Evolutionary conservation across 1,140 invertebrate genomes (phyloP).

Genomic region (Bemisia tabaci): DNA sequence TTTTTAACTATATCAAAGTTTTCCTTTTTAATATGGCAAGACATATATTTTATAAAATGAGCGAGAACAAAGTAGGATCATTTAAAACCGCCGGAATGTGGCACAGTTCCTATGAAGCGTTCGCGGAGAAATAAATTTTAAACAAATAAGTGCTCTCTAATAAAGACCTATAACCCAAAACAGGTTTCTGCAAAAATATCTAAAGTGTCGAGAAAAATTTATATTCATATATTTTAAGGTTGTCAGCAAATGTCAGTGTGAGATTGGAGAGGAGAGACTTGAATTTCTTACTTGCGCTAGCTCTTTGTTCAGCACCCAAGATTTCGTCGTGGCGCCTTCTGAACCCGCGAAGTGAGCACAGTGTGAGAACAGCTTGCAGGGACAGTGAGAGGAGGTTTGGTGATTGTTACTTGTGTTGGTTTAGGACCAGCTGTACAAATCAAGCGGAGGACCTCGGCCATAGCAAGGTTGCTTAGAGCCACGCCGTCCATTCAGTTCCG

Average conservation of each 20-base stretch:
- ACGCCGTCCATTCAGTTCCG: constrained; percentile 37
- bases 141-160: not conserved
- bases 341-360: constrained; percentile 33
- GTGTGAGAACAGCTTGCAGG: constrained; percentile 43
- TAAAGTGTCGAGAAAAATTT: not conserved
- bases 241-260: not conserved
- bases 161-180: not conserved
- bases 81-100: not conserved
- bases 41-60: no score
- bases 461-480: constrained; percentile 38
- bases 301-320: constrained; percentile 34
- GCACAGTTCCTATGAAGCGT: not conserved
- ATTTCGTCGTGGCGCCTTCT: constrained; percentile 29
- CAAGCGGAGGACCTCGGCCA: constrained; percentile 36
- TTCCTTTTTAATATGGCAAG: no score
- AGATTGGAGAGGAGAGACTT: not conserved
- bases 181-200: not conserved
- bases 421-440: constrained; percentile 40
- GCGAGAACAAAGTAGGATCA: no score
- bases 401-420: constrained; percentile 41
- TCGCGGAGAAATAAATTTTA: constrained; percentile 5
- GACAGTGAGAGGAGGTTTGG: constrained; percentile 34
- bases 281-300: constrained; percentile 31
- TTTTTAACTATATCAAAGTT: no score
- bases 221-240: not conserved